A percentile compares a stretch with the other conserved stretches of the same genome.
Conservation (phyloP, 2,888 invertebrate genomes). For the Ephialtes manifestator region DNA sequence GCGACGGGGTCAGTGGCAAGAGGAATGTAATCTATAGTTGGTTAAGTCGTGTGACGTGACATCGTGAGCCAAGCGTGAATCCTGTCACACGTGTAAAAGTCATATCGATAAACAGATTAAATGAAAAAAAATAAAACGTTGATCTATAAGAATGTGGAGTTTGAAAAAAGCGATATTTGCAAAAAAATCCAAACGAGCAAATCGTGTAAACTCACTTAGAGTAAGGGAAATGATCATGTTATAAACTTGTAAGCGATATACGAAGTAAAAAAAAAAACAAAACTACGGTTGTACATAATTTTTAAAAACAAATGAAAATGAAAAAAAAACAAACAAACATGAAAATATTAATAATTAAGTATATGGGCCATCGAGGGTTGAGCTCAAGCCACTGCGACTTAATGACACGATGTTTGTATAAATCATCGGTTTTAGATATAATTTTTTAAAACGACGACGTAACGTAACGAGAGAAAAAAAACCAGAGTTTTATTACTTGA, state of each 20-base stretch:
- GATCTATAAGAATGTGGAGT: slow-evolving; percentile 23
- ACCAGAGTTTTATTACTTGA: slow-evolving; percentile 10
- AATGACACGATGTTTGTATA: slow-evolving; percentile 50
- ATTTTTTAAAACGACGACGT: slow-evolving; percentile 32
- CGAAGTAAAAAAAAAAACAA: slow-evolving; percentile 15
- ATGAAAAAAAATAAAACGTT: slow-evolving; percentile 12
- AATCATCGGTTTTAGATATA: slow-evolving; percentile 62
- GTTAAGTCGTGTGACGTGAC: slow-evolving; percentile 39
- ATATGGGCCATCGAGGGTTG: slow-evolving; percentile 56
- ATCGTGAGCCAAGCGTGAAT: not conserved
- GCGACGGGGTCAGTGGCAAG: slow-evolving; percentile 32
- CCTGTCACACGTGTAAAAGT: slow-evolving; percentile 61
- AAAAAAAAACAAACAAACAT: slow-evolving; percentile 24
- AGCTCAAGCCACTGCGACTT: slow-evolving; percentile 47
- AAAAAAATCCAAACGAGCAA: slow-evolving; percentile 52
- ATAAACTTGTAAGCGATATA: slow-evolving; percentile 56
- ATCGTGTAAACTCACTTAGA: slow-evolving; percentile 52
- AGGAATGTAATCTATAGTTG: slow-evolving; percentile 29
- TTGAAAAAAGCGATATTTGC: slow-evolving; percentile 27
- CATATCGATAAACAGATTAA: slow-evolving; percentile 60
- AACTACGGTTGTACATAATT: slow-evolving; percentile 66
- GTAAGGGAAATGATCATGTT: slow-evolving; percentile 50
- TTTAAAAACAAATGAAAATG: slow-evolving; percentile 49
- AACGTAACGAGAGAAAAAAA: slow-evolving; percentile 15
- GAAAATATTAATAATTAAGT: slow-evolving; percentile 56